A percentile compares a stretch with the other conserved stretches of the same genome.
Conservation (phyloP, 2,113 vertebrate species). For the Oncorhynchus mykiss region DNA sequence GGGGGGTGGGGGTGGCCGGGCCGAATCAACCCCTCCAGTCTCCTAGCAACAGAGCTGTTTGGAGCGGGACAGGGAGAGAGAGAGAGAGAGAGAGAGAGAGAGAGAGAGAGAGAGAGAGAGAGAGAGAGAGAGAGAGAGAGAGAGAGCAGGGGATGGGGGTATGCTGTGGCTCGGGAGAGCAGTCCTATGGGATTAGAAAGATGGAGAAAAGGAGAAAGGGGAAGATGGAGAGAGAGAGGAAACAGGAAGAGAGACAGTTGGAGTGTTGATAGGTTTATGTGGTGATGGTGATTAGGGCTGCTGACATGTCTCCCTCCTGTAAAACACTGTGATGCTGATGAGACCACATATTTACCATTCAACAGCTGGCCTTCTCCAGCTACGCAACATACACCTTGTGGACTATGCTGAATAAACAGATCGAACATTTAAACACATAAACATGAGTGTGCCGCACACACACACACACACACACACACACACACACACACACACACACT, state of each 20-base stretch:
- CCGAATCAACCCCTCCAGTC: constrained; percentile 79
- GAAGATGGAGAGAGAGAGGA: constrained; percentile 3
- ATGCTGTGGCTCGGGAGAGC: constrained; percentile 72
- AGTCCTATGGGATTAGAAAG: constrained; percentile 70
- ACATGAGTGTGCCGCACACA: neutral
- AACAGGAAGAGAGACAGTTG: constrained; percentile 22
- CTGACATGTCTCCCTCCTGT: constrained; percentile 63
- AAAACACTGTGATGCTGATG: constrained; percentile 55
- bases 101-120: constrained; percentile 18
- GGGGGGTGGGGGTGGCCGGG: constrained; percentile 71
- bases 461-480: constrained; percentile 20
- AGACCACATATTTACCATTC: constrained; percentile 64
- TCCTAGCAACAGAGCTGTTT: constrained; percentile 85
- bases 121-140: constrained; percentile 38
- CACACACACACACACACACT: constrained; percentile 50
- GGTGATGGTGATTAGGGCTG: constrained; percentile 60
- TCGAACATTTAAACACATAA: neutral
- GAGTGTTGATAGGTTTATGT: constrained; percentile 53
- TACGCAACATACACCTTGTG: constrained; percentile 9
- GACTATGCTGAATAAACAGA: constrained; percentile 30
- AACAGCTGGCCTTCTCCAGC: constrained; percentile 69
- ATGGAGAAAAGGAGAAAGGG: constrained; percentile 31
- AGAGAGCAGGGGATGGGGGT: constrained; percentile 63
- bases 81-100: constrained; percentile 18
- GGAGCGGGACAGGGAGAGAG: constrained; percentile 74